Evolutionary conservation across 2,113 vertebrate genomes (phyloP).

Genomic region (Chaetura pelagica): DNA sequence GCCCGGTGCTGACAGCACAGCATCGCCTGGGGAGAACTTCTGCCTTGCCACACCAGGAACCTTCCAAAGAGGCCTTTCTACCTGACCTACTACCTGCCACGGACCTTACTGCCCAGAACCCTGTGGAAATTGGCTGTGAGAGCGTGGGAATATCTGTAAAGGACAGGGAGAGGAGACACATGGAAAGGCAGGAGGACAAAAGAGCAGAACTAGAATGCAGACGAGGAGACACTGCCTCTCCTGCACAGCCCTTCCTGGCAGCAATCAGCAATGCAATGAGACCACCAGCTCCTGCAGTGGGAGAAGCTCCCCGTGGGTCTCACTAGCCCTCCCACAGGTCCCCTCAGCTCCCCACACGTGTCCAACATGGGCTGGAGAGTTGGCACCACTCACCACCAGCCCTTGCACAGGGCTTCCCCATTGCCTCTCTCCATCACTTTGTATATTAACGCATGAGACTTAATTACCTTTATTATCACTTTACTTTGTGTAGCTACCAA

Average conservation of each 20-base stretch:
- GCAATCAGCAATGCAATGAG: not conserved
- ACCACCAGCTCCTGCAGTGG: not conserved
- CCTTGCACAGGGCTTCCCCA: fast-evolving
- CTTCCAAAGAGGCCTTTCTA: not conserved
- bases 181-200: not conserved
- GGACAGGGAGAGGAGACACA: not conserved
- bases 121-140: not conserved
- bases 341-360: not conserved
- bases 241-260: not conserved
- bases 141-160: fast-evolving
- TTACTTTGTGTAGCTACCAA: not conserved
- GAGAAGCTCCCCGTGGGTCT: not conserved
- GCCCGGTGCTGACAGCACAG: not conserved
- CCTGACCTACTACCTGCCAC: not conserved
- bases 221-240: not conserved
- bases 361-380: not conserved
- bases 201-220: not conserved
- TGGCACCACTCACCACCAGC: not conserved
- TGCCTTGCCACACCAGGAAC: not conserved
- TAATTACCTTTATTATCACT: not conserved
- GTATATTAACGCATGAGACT: not conserved
- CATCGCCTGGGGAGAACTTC: not conserved
- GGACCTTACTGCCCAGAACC: fast-evolving
- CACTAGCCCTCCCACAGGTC: not conserved
- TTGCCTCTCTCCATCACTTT: not conserved